Percentiles rank a stretch among this genome's conserved stretches.
phyloP scores from a whole-genome alignment of 1,140 invertebrate species.

The Cydia pomonella region DNA sequence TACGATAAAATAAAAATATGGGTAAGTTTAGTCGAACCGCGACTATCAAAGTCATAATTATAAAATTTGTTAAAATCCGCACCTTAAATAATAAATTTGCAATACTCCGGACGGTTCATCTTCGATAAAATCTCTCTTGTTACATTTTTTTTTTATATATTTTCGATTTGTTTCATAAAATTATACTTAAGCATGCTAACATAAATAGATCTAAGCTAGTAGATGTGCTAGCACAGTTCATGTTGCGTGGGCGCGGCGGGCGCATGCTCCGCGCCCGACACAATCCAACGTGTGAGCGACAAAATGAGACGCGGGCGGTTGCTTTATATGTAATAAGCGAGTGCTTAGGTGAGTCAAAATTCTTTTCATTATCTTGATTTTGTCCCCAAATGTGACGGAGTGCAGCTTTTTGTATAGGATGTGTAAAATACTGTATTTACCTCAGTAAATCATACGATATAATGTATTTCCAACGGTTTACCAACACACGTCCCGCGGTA shows the following conservation, averaged over 20 bases:
- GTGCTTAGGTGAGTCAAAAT: no score
- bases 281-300: conserved; percentile 4
- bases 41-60: conserved; percentile 26
- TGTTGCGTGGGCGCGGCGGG: neutral
- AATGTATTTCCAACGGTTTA: no score
- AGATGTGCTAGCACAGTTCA: neutral
- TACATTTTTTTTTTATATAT: conserved; percentile 56
- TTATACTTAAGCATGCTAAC: conserved; percentile 69
- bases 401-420: no score
- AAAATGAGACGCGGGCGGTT: neutral
- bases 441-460: no score
- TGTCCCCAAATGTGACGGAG: no score
- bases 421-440: no score
- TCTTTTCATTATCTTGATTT: no score
- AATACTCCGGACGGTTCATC: conserved; percentile 56
- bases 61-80: conserved; percentile 32
- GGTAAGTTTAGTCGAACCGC: conserved; percentile 18
- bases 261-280: neutral
- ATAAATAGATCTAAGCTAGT: conserved; percentile 74
- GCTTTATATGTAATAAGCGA: neutral
- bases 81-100: conserved; percentile 35
- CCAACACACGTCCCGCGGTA: no score
- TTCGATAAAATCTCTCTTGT: conserved; percentile 52
- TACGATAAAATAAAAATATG: neutral
- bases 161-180: conserved; percentile 52